phyloP scores from a whole-genome alignment of 2,888 invertebrate genomes.

The Volucella inflata region DNA sequence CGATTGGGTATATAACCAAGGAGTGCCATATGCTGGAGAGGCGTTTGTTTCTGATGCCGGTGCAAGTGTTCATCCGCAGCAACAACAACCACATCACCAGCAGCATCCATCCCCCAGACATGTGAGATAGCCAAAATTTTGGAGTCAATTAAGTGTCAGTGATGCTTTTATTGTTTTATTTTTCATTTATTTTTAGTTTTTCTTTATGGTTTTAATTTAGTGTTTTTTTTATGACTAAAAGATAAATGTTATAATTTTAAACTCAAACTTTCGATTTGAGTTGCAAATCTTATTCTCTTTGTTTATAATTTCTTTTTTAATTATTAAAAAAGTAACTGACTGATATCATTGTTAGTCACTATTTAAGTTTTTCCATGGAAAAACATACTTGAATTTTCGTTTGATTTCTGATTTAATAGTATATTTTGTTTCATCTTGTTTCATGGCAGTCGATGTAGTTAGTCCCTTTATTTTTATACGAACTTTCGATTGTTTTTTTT shows the following conservation, averaged over 20 bases:
- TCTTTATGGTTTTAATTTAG: conserved; percentile 83
- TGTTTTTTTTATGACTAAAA: conserved; percentile 32
- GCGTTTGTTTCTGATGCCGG: conserved; percentile 55
- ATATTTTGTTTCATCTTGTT: too few relatives aligned
- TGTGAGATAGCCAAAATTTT: conserved; percentile 85
- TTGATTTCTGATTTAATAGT: too few relatives aligned
- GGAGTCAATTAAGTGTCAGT: conserved; percentile 84
- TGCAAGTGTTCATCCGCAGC: conserved; percentile 67
- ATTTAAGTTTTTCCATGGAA: conserved; percentile 10
- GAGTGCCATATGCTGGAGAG: conserved; percentile 76
- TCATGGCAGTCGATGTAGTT: too few relatives aligned
- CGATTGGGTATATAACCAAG: conserved; percentile 89
- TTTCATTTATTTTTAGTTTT: conserved; percentile 85
- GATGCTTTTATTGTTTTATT: conserved; percentile 81
- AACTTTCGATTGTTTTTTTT: too few relatives aligned
- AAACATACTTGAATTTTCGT: too few relatives aligned
- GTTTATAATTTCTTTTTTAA: conserved; percentile 21
- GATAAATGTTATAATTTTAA: conserved; percentile 25
- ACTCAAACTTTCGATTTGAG: conserved; percentile 42
- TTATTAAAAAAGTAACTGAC: conserved; percentile 13
- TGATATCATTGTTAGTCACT: conserved; percentile 9
- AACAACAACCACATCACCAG: conserved; percentile 68
- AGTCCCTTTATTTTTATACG: too few relatives aligned
- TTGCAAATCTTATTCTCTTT: conserved; percentile 21
- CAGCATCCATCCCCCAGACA: conserved; percentile 84